Evolutionary conservation across 2,888 invertebrate genomes (phyloP), one percentile per base, ranked within the genome.

Genomic region (Eremobia ochroleuca): DNA sequence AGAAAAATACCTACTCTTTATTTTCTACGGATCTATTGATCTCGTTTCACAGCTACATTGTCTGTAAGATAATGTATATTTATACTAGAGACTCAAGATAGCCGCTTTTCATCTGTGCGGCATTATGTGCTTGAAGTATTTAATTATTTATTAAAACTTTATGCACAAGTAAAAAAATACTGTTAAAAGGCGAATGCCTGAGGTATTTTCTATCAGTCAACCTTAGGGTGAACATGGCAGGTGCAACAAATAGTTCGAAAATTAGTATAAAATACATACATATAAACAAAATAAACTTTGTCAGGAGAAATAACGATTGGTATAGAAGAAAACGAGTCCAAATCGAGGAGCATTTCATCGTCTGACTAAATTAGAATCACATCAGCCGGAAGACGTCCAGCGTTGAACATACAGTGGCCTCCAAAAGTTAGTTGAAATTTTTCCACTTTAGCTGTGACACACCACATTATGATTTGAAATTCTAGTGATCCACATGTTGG

Each of bases 1-100:
- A 67, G 71, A 77, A 61, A 64, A 77, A 86, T 82, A 73, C 71
- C 40, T 46, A 43, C 55, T 70, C 52, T 68, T 79, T 80, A 62
- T 80, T 71, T 73, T 67, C 52, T 49, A 76, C 43, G 67, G 67
- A 67, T 59, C 64, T 59, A 69, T 82, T 86, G 66, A 64, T 70
- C 31, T 76, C 34, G 37, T 71, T 55, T 64, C 46, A 59, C 73
- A 52, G 43, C 31, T 31, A 62, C 40, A 61, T 52, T 76, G 25
- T 46, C 25, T 21, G 34, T 40, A n/a, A 11, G 11, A 18, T 31
- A 49, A n/a, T n/a, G n/a, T 67, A 34, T 71, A n/a, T 43, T 18
- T 46, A 46, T 46, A 28, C 8, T 5, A 66, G 37, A 28, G 28
- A 40, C 21, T 15, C 18, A 34, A 34, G 68, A 18, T n/a, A 11